Evolutionary conservation across 2,888 invertebrate genomes (phyloP), one percentile per base, ranked within the genome.

Genomic region (Drosophila paucipuncta): DNA sequence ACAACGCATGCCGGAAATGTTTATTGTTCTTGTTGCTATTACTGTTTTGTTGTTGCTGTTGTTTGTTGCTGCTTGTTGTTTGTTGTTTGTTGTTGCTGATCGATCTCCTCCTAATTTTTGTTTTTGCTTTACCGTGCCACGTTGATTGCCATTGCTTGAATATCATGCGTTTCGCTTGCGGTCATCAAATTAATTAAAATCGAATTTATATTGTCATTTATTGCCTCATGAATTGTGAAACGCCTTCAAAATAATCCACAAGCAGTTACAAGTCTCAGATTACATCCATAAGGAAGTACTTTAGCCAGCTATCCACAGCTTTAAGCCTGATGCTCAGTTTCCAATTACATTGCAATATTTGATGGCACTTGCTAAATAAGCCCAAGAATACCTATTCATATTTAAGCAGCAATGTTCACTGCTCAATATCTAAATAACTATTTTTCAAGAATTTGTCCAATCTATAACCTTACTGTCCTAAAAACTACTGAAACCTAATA

Each of bases 1-100:
- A 75, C 75, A 69, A 78, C 76, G 76, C 76, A 69, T 78, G 84
- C 80, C 90, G 89, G 87, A 85, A 82, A 82, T 82, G 87, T 80
- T 80, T 78, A 71, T 73, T 80, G 71, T 78, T 72, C 57, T 67
- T 60, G 43, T 68, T 79, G 47, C 66, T 55, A 25, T 68, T 65
- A 31, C 53, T 43, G 2, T 22, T 25, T 53, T 65, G 25, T 30
- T 62, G 37, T 31, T 50, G 57, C 30, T 33, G 33, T 50, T 47
- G 50, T 22, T 30, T 62, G 37, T 31, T 50, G 57, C 30, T 33
- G 33, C 47, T 47, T 47, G 50, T 43, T 47, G 50, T 35, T 60
- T 50, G 50, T 41, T 33, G 37, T 18, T 2, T 54, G 50, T 41
- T 61, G 41, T 18, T 49, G 33, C 43, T 69, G 66, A 67, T 74